These are phyloP conservation scores for Halichoerus grypus DNA, from an alignment of 2,113 vertebrate species.

Conservation along the genomic window DNA sequence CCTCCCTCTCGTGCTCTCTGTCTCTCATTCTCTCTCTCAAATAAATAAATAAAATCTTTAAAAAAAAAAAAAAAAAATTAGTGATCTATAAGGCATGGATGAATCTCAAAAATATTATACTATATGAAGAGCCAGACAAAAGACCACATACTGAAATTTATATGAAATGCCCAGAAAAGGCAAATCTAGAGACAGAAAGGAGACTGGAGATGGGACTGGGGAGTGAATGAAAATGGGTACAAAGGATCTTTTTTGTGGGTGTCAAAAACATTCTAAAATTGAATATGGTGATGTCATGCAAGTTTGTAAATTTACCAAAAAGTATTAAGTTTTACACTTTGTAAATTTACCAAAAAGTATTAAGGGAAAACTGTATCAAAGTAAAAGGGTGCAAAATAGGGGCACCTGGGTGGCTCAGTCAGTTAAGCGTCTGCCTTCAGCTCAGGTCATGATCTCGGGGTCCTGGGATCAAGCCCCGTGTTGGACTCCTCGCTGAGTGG, in stretches of 20 bases:
- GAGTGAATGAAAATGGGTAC: neutral
- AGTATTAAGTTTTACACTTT: neutral
- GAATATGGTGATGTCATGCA: neutral
- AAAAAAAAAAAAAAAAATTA: no score
- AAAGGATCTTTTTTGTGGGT: neutral
- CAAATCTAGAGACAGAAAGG: neutral
- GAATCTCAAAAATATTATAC: neutral
- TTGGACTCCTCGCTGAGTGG: no score
- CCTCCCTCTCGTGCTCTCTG: no score
- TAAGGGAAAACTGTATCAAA: neutral
- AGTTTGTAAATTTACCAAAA: neutral
- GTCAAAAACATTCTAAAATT: neutral
- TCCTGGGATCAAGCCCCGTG: no score
- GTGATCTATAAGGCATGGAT: neutral
- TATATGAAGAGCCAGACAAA: neutral
- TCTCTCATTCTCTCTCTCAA: no score
- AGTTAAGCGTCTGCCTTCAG: no score
- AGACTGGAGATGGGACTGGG: neutral
- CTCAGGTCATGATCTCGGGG: no score
- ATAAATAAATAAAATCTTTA: no score
- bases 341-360: neutral
- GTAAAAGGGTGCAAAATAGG: neutral
- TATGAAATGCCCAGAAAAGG: neutral
- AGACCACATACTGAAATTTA: neutral
- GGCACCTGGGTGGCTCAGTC: no score